Evolutionary conservation across 2,797 vertebrate genomes (phyloP), one percentile per base, ranked within the genome.

Genomic region (Neosalanx taihuensis): DNA sequence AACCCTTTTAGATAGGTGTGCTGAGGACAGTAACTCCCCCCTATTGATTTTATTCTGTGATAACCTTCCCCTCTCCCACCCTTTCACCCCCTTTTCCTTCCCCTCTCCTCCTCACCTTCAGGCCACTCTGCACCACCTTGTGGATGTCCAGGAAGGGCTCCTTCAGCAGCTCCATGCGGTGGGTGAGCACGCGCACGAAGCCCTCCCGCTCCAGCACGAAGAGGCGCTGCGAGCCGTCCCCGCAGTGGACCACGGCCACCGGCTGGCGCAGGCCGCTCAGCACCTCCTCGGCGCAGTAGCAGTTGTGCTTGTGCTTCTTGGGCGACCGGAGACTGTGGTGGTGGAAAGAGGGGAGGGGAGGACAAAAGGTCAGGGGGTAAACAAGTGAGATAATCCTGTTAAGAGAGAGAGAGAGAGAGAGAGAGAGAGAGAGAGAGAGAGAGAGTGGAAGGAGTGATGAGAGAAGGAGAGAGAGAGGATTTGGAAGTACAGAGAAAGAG

Each of bases 291-390:
- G 94, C 90, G 81, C 98, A 99, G 93, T 96, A 98, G 93, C 97
- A 99, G 91, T 94, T 98, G 93, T 97, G 97, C 90, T 98, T 99
- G 92, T 97, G 96, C 89, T 98, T 99, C 93, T 97, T 99, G 92
- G 86, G 83, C 67, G 77, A 90, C 78, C 75, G 67, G 75, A 63
- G 31, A 46, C 41, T 46, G 10, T 12, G 41, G 37, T 41, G 41
- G 41, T 46, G 41, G 41, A 17, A 71, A 73, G 78, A 49, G 5
- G 37, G 6, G 30, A 30, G 29, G 56, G 7, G 62, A 35, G 46
- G 53, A 46, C 37, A 13, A 64, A 29, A 10, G n/a, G 37, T 15
- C 35, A 57, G 37, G 26, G 15, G 29, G 37, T 51, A 46, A 10
- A 23, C 7, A 49, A 53, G 9, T 26, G 56, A 35, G 65, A 67